These are phyloP conservation scores for Byasa hedistus DNA, from an alignment of 2,888 invertebrate genomes.

Conservation along the genomic window DNA sequence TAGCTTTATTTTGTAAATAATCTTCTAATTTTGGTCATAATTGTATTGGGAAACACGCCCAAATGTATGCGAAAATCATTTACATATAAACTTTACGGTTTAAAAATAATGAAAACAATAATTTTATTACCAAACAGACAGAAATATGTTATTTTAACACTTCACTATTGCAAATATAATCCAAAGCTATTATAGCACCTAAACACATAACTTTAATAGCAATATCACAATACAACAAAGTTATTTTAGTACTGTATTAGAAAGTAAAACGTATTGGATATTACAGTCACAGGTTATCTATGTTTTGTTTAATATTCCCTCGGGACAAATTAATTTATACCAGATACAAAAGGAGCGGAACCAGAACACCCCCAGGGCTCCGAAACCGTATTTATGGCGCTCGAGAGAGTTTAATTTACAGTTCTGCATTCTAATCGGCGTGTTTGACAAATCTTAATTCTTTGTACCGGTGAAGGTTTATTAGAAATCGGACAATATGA, in stretches of 20 bases:
- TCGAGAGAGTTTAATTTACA: slow-evolving; percentile 57
- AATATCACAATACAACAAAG: not conserved
- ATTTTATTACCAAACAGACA: no score
- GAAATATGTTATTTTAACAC: not conserved
- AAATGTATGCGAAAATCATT: no score
- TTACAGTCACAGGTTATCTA: slow-evolving; percentile 30
- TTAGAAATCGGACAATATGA: not conserved
- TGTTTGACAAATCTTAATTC: slow-evolving; percentile 34
- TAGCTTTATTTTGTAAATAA: no score
- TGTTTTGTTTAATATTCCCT: slow-evolving; percentile 51
- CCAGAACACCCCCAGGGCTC: slow-evolving; percentile 57
- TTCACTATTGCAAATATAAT: not conserved
- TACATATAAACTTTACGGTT: no score
- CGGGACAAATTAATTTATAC: slow-evolving; percentile 68
- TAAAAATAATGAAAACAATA: no score
- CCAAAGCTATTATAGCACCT: no score
- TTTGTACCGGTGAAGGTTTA: slow-evolving; percentile 8
- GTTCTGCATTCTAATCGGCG: slow-evolving; percentile 52
- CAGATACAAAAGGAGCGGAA: slow-evolving; percentile 55
- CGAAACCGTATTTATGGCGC: slow-evolving; percentile 55
- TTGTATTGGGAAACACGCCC: no score
- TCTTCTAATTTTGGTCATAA: no score
- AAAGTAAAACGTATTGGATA: slow-evolving; percentile 18
- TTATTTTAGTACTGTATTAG: slow-evolving; percentile 1
- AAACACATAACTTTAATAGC: not conserved